Base-by-base conservation (phyloP, 2,888 invertebrate genomes). In the Temnothorax unifasciatus region DNA sequence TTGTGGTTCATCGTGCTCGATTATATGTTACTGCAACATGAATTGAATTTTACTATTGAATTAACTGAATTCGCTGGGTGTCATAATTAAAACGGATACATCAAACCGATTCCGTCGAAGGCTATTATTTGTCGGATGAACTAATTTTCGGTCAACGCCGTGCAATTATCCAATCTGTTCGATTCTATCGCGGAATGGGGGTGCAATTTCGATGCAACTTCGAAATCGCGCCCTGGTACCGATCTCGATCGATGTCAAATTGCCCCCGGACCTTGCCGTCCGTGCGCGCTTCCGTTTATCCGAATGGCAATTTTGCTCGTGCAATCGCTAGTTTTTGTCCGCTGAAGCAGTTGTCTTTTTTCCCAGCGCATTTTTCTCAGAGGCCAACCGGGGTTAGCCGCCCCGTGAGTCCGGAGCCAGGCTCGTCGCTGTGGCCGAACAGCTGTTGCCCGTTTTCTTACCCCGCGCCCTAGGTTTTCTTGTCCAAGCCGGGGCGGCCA, bases 391-490 rank as follows among this genome's bases (percentile, higher is more conserved):
- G 79, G 71, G 79, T 59, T 79, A 47, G 47, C 34, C 15, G 57
- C 69, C 77, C 57, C 57, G 57, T 34, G 79, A 79, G 71, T 29
- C n/a, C 69, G 47, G 59, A 47, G 47, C 44, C 29, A 25, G 41
- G 54, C 59, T 84, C 68, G 34, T 83, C 52, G 71, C 47, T 59
- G 59, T 52, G 54, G 29, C 66, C 68, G 66, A 84, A 84, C 85
- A 85, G 85, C 85, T 85, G 85, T 73, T 83, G 73, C 66, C 79
- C 29, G 77, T 76, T 85, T 85, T 84, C 79, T 84, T 84, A 71
- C 81, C 71, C 83, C 64, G 59, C 74, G 47, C 38, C n/a, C 47
- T 59, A 11, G 13, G 59, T 59, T 81, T 81, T 81, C 79, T 81
- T 73, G 59, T 47, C 4, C 73, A 50, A 81, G 79, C 47, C 34